Percentiles rank a stretch among this genome's conserved stretches.
phyloP scores from a whole-genome alignment of 2,888 invertebrate genomes.

The Mylabris sibirica region DNA sequence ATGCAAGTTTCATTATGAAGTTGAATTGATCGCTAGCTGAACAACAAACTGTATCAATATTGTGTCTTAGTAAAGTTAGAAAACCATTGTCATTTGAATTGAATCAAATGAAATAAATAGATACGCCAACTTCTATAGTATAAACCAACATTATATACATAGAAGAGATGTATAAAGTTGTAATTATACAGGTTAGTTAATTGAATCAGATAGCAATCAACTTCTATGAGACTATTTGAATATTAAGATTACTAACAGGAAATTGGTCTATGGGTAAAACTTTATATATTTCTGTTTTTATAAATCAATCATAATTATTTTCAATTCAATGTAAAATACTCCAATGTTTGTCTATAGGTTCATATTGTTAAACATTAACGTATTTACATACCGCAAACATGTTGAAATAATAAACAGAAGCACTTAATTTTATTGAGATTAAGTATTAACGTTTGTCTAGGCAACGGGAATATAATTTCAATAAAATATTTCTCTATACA shows the following conservation, averaged over 20 bases:
- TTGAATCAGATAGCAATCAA: conserved; percentile 34
- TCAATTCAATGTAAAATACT: conserved; percentile 24
- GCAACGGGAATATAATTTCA: not conserved
- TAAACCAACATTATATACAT: too few relatives aligned
- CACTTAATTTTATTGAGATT: conserved; percentile 43
- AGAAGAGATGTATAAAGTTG: conserved; percentile 36
- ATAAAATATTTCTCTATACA: not conserved
- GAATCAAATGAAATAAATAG: conserved; percentile 28
- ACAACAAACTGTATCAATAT: conserved; percentile 40
- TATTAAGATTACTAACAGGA: not conserved
- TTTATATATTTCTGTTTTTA: too few relatives aligned
- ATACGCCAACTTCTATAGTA: conserved; percentile 31
- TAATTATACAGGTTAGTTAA: conserved; percentile 41
- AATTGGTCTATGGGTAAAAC: not conserved
- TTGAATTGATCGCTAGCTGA: conserved; percentile 39
- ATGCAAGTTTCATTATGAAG: conserved; percentile 28
- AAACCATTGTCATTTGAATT: conserved; percentile 42
- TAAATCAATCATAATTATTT: conserved; percentile 27
- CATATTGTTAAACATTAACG: conserved; percentile 30
- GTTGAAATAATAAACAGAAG: conserved; percentile 42
- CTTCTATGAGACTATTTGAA: not conserved
- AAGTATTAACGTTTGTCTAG: not conserved
- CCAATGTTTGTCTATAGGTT: conserved; percentile 11
- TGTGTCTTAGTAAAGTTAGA: conserved; percentile 35
- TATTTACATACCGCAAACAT: conserved; percentile 35